Conservation (phyloP, 2,113 vertebrate species). For the Amphiprion ocellaris region DNA sequence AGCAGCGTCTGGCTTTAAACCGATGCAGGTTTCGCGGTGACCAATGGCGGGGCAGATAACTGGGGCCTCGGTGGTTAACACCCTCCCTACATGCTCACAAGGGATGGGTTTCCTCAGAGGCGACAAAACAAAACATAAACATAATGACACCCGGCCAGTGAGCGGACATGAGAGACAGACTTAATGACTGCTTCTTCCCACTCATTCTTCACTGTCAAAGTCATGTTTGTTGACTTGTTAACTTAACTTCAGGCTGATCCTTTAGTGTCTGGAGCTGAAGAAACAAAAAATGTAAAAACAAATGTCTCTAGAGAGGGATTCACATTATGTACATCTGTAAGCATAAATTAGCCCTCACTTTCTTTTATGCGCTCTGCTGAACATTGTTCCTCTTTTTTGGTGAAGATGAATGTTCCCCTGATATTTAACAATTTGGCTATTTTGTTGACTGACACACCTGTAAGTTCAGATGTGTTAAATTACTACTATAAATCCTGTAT, state of each 20-base stretch:
- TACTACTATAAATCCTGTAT: neutral
- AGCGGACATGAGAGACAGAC: constrained; percentile 34
- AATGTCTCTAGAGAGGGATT: neutral
- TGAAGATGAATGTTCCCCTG: neutral
- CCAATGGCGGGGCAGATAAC: constrained; percentile 81
- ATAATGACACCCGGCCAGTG: constrained; percentile 47
- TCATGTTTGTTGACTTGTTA: constrained; percentile 43
- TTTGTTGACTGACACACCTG: constrained; percentile 4
- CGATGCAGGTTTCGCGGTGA: constrained; percentile 61
- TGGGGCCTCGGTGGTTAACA: constrained; percentile 60
- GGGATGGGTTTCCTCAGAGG: constrained; percentile 77
- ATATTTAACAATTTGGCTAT: neutral
- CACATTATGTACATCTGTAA: neutral
- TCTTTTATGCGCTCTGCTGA: constrained; percentile 34
- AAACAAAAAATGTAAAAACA: neutral
- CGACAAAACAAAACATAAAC: constrained; percentile 56
- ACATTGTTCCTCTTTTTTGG: constrained; percentile 43
- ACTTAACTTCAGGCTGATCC: constrained; percentile 7
- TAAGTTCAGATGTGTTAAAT: constrained; percentile 1
- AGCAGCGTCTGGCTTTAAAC: constrained; percentile 74
- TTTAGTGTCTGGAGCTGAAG: constrained; percentile 11
- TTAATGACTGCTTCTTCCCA: constrained; percentile 50
- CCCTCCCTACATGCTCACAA: constrained; percentile 65
- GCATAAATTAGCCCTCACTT: neutral
- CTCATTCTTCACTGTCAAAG: constrained; percentile 58